A percentile compares a stretch with the other conserved stretches of the same genome.
These are phyloP conservation scores for Amiota communis DNA, from an alignment of 2,888 invertebrate genomes.

Conservation along the genomic window DNA sequence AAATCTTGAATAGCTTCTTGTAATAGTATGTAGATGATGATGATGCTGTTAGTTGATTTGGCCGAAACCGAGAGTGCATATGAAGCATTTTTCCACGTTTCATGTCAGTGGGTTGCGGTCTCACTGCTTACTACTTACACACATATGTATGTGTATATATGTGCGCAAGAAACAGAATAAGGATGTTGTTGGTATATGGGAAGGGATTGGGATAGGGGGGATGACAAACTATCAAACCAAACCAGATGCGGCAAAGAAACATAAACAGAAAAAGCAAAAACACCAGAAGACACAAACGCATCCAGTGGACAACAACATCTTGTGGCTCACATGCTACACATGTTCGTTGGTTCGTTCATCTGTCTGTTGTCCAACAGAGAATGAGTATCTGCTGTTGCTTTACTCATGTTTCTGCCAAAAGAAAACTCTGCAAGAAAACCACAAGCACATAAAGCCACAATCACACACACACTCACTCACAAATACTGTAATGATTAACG, in stretches of 20 bases:
- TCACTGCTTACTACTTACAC: too few species aligned
- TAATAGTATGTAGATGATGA: neutral
- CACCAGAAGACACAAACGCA: conserved; percentile 38
- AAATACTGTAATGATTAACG: neutral
- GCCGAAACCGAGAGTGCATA: conserved; percentile 12
- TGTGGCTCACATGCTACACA: neutral
- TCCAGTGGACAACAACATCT: too few species aligned
- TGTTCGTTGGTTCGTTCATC: conserved; percentile 30
- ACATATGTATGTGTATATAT: too few species aligned
- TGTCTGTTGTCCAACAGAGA: neutral
- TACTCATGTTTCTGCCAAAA: conserved; percentile 25
- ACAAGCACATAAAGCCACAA: conserved; percentile 16
- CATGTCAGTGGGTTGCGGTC: too few species aligned
- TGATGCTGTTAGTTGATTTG: neutral
- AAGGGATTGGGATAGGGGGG: too few species aligned
- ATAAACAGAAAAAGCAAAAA: neutral
- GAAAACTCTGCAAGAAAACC: conserved; percentile 5
- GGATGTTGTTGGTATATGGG: too few species aligned
- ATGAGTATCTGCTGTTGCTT: neutral
- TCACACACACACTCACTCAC: neutral
- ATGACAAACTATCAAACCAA: neutral
- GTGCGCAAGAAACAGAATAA: too few species aligned
- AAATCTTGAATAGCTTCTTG: neutral
- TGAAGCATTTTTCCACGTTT: conserved; percentile 36
- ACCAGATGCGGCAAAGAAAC: neutral